Conservation (phyloP, 1,140 invertebrate genomes). For the Papilio glaucus region DNA sequence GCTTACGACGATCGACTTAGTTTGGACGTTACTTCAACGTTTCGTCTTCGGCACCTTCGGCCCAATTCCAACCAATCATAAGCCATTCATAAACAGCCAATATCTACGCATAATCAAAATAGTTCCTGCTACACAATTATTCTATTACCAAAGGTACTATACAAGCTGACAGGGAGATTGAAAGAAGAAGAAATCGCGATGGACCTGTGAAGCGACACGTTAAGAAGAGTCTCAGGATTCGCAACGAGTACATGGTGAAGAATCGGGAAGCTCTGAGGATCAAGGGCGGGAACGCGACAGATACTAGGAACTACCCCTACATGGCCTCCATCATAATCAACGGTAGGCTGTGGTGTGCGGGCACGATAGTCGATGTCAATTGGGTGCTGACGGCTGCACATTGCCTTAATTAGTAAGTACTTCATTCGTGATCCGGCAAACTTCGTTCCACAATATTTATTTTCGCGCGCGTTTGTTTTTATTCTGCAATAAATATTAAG, state of each 20-base stretch:
- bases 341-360: constrained; percentile 83
- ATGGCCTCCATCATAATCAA: constrained; percentile 76
- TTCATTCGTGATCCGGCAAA: no score
- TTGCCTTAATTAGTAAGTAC: constrained; percentile 81
- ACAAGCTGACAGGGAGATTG: background rate
- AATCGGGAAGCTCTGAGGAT: constrained; percentile 51
- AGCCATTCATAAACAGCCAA: no score
- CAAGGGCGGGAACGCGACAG: constrained; percentile 54
- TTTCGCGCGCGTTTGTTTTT: no score
- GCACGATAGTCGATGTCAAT: constrained; percentile 83
- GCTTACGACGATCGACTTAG: no score
- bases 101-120: no score
- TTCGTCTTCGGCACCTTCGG: no score
- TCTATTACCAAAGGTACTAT: background rate
- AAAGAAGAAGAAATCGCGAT: background rate
- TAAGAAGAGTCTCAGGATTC: constrained; percentile 50
- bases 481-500: no score
- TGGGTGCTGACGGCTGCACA: constrained; percentile 86
- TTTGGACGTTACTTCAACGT: no score
- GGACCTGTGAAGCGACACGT: constrained; percentile 18
- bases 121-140: background rate
- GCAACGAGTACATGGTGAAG: constrained; percentile 49
- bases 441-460: no score
- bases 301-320: constrained; percentile 70
- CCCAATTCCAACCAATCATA: no score